phyloP scores from a whole-genome alignment of 2,888 invertebrate genomes.

The Eumacrocentrus americanus region DNA sequence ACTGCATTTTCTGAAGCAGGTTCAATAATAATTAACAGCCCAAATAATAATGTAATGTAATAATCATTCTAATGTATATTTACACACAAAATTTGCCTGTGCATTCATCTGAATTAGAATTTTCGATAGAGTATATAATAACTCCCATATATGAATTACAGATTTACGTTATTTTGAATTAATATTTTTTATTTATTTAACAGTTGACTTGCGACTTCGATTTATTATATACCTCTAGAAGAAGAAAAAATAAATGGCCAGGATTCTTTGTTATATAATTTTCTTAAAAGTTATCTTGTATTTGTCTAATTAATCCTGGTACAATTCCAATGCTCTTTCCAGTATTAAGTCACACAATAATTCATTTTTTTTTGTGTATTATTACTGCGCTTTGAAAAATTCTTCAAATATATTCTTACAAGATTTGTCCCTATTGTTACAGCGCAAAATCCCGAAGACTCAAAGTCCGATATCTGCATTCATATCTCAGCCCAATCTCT shows the following conservation, averaged over 20 bases:
- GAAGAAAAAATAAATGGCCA: no score
- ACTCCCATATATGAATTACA: not conserved
- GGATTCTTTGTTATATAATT: no score
- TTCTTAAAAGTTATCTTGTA: no score
- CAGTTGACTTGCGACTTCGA: not conserved
- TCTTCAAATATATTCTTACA: no score
- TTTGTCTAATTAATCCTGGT: no score
- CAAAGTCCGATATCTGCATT: not conserved
- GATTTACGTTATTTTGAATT: not conserved
- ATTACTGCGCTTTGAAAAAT: no score
- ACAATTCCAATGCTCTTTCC: no score
- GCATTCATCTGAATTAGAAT: not conserved
- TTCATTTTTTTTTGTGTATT: no score
- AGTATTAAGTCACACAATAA: no score
- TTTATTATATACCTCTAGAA: no score
- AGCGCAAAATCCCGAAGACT: not conserved
- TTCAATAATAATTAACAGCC: not conserved
- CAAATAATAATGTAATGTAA: not conserved
- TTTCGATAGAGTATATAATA: not conserved
- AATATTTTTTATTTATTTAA: not conserved
- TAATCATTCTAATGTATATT: not conserved
- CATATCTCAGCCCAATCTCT: not conserved
- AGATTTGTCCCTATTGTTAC: no score
- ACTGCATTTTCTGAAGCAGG: not conserved
- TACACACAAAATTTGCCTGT: not conserved